Evolutionary conservation across 2,888 invertebrate species (phyloP).

Genomic region (Ctenicera cuprea): DNA sequence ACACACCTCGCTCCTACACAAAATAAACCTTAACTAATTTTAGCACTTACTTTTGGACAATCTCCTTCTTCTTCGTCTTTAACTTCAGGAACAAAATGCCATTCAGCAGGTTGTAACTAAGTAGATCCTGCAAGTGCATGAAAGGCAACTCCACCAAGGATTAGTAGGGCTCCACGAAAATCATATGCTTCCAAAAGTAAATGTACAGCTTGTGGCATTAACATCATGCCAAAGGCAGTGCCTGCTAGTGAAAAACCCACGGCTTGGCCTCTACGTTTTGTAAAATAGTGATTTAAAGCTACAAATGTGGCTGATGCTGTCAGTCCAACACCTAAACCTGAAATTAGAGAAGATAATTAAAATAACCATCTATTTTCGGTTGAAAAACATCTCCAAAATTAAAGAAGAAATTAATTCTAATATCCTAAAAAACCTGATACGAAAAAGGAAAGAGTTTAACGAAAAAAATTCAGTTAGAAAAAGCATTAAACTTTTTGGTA

Average conservation of each 20-base stretch:
- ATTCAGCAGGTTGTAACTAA: slow-evolving; percentile 82
- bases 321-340: slow-evolving; percentile 86
- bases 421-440: too few species aligned
- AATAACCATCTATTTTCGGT: too few species aligned
- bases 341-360: too few species aligned
- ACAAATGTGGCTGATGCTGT: slow-evolving; percentile 87
- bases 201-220: slow-evolving; percentile 85
- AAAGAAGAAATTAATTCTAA: too few species aligned
- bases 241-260: slow-evolving; percentile 88
- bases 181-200: slow-evolving; percentile 78
- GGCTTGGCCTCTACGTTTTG: slow-evolving; percentile 85
- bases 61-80: slow-evolving; percentile 75
- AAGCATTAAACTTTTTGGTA: background rate
- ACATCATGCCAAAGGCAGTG: slow-evolving; percentile 85
- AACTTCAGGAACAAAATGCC: slow-evolving; percentile 80
- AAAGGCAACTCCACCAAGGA: slow-evolving; percentile 81
- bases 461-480: background rate
- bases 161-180: slow-evolving; percentile 81
- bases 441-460: too few species aligned
- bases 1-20: too few species aligned
- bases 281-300: slow-evolving; percentile 85
- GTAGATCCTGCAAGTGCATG: slow-evolving; percentile 81
- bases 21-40: slow-evolving; percentile 75
- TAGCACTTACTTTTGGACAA: slow-evolving; percentile 66
- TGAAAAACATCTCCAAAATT: too few species aligned